Base-by-base conservation (phyloP, 2,888 invertebrate species). In the Heliconius hortense region DNA sequence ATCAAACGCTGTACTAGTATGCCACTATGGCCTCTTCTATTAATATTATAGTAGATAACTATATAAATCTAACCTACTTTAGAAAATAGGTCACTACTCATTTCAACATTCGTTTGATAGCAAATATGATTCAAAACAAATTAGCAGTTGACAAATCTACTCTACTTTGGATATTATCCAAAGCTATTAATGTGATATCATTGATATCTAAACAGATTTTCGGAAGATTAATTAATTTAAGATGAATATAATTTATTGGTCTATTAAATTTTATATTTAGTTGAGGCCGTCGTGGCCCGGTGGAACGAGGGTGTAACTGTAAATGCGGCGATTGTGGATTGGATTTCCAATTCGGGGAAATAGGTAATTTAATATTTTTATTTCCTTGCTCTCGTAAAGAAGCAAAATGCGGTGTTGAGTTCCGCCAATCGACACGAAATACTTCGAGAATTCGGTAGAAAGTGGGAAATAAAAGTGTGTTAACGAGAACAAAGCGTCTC, bases 131-230 rank as follows among this genome's bases (percentile, higher is more conserved):
- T 69, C 69, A 69, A 69, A 31, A 69, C 69, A 60, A 70, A 59
- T 71, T 60, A 39, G 18, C 56, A 26, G 35, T 39, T 60, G 71
- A 71, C 60, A 71, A 60, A 71, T 60, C 39, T 39, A 56, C 56
- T 39, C 18, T 60, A 39, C 59, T 39, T 71, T 71, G 71, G 71
- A 60, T 71, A 35, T 71, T 60, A 24, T 59, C 71, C 71, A 71
- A 60, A 13, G 35, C n/a, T 26, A 71, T 60, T 71, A 53, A 24
- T 60, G 7, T 24, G 39, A n/a, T 53, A n/a, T 31, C 28, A 56
- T 69, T 69, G 69, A 69, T 69, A 69, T 69, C 31, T 31, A 31
- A 31, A 11, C 53, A 56, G 31, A 53, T n/a, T n/a, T 69, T 69
- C 13, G 3, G 3, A 15, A 13, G 53, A 69, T 69, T n/a, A 53